Evolutionary conservation across 2,113 vertebrate species (phyloP), one percentile per base, ranked within the genome.

Genomic region (Chionis minor): DNA sequence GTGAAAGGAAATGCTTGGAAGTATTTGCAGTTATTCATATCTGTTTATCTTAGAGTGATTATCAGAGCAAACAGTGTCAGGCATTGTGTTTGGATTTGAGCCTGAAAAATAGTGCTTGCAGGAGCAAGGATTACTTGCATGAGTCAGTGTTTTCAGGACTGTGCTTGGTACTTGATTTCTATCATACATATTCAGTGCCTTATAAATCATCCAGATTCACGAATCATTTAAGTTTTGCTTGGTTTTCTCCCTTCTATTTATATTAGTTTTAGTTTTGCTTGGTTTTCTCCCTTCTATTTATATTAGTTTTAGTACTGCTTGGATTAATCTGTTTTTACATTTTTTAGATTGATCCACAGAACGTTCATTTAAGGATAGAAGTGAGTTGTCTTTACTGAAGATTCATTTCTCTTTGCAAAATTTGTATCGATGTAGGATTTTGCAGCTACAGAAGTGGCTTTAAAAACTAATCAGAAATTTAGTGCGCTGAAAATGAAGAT

Each of bases 41-140:
- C 93, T 97, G 90, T 97, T 97, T 96, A 96, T 96, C 96, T 97
- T 97, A 95, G 96, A 96, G 78, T 86, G 82, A 97, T 98, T 96
- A 97, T 97, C 90, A 96, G 96, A 96, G 94, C 97, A 97, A 98
- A 97, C 97, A 96, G 93, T 97, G 92, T 95, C 94, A 97, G 86
- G 96, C 97, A 95, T 97, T 96, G 95, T 96, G 91, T 93, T 97
- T 97, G 96, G 93, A 96, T 96, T 70, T 73, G 62, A 90, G 94
- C 95, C 94, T 97, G 91, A 96, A 94, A 97, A 96, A 94, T 88
- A 86, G 81, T 86, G 84, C 91, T 95, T 90, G 81, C 84, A 91
- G 92, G 94, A 97, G 84, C 62, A 86, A 56, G 94, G 95, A 95
- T 97, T 97, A 91, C 92, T 95, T 94, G 67, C 75, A 90, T 94